Conservation (phyloP, 1,140 invertebrate species). For the Cheumatopsyche charites region DNA sequence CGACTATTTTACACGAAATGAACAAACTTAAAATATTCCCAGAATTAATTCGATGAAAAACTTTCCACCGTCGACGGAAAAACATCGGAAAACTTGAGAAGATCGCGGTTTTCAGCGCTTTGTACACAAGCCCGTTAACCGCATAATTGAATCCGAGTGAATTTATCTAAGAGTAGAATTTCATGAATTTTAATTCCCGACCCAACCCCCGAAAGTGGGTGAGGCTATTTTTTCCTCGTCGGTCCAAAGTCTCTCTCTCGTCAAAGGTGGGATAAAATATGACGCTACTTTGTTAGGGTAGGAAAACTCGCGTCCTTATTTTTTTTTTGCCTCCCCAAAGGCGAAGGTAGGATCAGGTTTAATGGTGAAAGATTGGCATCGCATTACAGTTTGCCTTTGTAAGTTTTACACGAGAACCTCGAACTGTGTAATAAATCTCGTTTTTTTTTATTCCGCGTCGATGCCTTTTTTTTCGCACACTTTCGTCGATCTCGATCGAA, state of each 20-base stretch:
- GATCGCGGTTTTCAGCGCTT: too few species aligned
- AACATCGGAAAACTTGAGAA: too few species aligned
- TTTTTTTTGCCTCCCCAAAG: background rate
- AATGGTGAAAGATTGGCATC: constrained; percentile 42
- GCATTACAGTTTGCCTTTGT: constrained; percentile 42
- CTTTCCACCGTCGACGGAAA: too few species aligned
- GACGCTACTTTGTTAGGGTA: constrained; percentile 35
- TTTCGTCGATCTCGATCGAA: too few species aligned
- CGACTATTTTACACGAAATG: too few species aligned
- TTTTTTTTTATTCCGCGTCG: background rate
- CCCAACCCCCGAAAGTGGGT: background rate
- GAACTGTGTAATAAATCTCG: constrained; percentile 5
- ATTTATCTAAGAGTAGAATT: background rate
- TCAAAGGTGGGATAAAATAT: constrained; percentile 38
- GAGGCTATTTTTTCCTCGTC: background rate
- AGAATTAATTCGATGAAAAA: too few species aligned
- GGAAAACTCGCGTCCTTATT: constrained; percentile 17
- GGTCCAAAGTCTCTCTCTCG: constrained; percentile 4
- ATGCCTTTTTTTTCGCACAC: too few species aligned
- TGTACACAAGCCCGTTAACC: too few species aligned
- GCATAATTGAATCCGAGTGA: too few species aligned
- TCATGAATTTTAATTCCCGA: background rate
- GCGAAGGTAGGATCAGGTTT: constrained; percentile 38
- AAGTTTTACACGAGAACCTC: constrained; percentile 21
- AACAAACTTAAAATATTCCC: too few species aligned